phyloP scores from a whole-genome alignment of 1,140 invertebrate genomes.

The Aphelenchoides fujianensis region DNA sequence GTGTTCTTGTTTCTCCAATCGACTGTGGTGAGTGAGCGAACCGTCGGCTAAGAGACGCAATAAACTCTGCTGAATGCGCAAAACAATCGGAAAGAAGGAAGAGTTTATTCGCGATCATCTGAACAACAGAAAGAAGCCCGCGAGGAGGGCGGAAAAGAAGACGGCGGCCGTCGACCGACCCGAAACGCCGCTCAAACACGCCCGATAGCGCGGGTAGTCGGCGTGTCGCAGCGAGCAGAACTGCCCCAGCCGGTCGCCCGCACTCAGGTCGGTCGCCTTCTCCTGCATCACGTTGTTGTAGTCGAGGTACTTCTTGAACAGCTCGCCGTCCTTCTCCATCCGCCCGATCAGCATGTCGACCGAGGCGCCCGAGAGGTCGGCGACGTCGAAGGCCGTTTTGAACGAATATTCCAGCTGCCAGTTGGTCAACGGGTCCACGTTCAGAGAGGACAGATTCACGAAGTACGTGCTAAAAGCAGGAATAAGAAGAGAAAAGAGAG shows the following conservation, averaged over 20 bases:
- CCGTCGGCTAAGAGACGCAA: too few species aligned
- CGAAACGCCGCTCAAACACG: not conserved
- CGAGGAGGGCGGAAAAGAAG: not conserved
- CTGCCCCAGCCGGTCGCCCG: conserved; percentile 5
- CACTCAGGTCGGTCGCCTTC: not conserved
- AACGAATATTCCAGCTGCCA: conserved; percentile 51
- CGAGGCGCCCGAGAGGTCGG: not conserved
- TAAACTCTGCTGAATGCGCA: too few species aligned
- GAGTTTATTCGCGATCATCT: too few species aligned
- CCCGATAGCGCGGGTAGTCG: conserved; percentile 6
- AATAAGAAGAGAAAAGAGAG: not conserved
- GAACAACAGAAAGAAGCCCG: too few species aligned
- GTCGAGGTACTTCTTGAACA: conserved; percentile 26
- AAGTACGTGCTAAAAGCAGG: conserved; percentile 46
- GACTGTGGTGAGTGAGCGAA: too few species aligned
- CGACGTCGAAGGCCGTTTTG: conserved; percentile 38
- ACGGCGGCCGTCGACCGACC: not conserved
- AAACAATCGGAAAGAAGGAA: too few species aligned
- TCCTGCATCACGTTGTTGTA: conserved; percentile 25
- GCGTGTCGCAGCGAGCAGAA: conserved; percentile 14
- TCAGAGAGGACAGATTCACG: conserved; percentile 46
- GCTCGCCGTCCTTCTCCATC: conserved; percentile 16
- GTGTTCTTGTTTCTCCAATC: too few species aligned
- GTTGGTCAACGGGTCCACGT: conserved; percentile 27
- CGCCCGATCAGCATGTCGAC: conserved; percentile 16